Base-by-base conservation (phyloP, 2,888 invertebrate genomes). In the Molorchus minor region DNA sequence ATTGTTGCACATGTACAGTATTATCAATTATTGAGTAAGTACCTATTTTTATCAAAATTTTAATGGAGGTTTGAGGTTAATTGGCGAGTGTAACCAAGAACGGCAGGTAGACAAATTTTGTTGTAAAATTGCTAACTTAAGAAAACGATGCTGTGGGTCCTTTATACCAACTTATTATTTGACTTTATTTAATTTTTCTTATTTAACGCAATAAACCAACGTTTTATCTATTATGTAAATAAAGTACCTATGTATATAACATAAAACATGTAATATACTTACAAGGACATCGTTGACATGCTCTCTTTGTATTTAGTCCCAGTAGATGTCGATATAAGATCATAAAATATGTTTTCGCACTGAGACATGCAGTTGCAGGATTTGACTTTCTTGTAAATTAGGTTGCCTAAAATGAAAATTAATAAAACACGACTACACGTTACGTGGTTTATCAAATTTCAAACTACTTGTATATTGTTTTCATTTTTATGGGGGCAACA, bases 281-380 rank as follows among this genome's bases (percentile, higher is more conserved):
- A 70, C 65, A 59, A 58, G n/a, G 46, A 3, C 13, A 40, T 8
- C 45, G 56, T 36, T 12, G 47, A 54, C 30, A 46, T 47, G 52
- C 57, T 62, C 16, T 64, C 51, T 41, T 60, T 55, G 12, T 52
- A 58, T 16, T 47, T 41, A 19, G 66, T 62, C 12, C 35, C 19
- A 2, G 69, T 57, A 10, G 67, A 62, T 16, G 71, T 68, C 1
- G 71, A 67, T 17, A 65, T 38, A 1, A 75, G 64, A 13, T 61
- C 55, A 52, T 77, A 77, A 52, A 67, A 70, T 17, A 70, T 68
- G 56, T 77, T 75, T 59, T 78, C 76, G 57, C 79, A 79, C 64
- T 77, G 75, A 12, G 74, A 29, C 1, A 72, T 71, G 60, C 79
- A 79, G 29, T 68, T 36, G 38, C 76, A 75, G 3, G 56, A 38